Base-by-base conservation (phyloP, 2,797 vertebrate genomes). In the Sarcophilus harrisii region DNA sequence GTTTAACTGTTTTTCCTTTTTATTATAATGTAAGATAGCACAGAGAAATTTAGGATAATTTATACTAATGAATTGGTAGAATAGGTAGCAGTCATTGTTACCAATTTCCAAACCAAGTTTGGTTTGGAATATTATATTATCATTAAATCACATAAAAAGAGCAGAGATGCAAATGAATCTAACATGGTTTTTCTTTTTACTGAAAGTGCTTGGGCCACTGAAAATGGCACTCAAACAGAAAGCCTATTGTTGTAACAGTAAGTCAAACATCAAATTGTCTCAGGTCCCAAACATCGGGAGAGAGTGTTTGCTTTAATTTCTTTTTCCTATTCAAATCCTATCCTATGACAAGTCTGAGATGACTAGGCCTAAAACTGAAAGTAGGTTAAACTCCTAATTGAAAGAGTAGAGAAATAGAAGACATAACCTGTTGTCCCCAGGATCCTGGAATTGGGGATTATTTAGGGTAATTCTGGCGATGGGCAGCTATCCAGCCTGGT, bases 71-170 rank as follows among this genome's bases (percentile, higher is more conserved):
- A 97, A 90, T 90, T 59, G 18, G n/a, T 66, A 58, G 66, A 90
- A 94, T 58, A 90, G 87, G 2, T 32, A 52, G 94, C 90, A 58
- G 0, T 60, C 94, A 87, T 96, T 38, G 73, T 60, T 91, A 49
- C 24, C 29, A 92, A 57, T 94, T 96, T 58, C 90, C 52, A 81
- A 81, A 92, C 60, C 24, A 87, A 93, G n/a, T 87, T 87, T 55
- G 52, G 52, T 52, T 52, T 52, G 52, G 52, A 52, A 8, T 52
- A 52, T 52, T 52, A 52, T 6, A 8, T 95, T 91, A 11, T 92
- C 96, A 97, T 91, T 96, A 96, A 96, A 94, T 96, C 91, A 90
- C 57, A 95, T 94, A 93, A 95, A 97, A 96, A 97, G 94, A 92
- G 95, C 91, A 97, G 92, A 91, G 58, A 96, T 96, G 95, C 90